phyloP scores from a whole-genome alignment of 2,113 vertebrate species.

The Burhinus oedicnemus region DNA sequence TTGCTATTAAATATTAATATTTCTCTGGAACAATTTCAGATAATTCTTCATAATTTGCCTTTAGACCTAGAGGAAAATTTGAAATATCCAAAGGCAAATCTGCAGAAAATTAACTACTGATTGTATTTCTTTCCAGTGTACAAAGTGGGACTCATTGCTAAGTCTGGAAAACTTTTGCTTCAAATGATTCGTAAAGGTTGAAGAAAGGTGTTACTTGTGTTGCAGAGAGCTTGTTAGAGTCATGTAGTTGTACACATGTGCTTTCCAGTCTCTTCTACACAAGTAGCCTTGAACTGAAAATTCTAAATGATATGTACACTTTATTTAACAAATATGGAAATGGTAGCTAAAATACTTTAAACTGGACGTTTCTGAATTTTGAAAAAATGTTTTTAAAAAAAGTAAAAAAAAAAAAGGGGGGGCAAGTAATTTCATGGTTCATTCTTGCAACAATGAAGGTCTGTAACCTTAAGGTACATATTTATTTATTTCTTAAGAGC shows the following conservation, averaged over 20 bases:
- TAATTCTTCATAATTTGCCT: background rate
- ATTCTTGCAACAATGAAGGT: background rate
- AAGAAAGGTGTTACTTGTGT: background rate
- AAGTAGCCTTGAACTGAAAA: background rate
- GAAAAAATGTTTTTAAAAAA: background rate
- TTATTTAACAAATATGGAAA: background rate
- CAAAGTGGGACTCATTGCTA: background rate
- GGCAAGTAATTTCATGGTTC: background rate
- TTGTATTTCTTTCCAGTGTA: background rate
- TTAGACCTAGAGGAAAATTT: background rate
- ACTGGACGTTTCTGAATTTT: background rate
- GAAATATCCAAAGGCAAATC: accelerated
- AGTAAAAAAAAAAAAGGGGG: background rate
- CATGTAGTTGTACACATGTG: background rate
- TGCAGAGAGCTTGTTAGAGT: background rate
- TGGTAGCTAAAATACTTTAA: background rate
- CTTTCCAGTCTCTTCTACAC: background rate
- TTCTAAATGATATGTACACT: background rate
- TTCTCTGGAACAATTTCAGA: background rate
- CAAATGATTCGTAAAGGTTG: background rate
- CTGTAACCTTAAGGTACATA: background rate
- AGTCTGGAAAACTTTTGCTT: background rate
- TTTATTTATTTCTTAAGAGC: background rate
- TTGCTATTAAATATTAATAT: background rate
- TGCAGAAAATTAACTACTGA: background rate